Percentiles rank a stretch among this genome's conserved stretches.
phyloP scores from a whole-genome alignment of 2,113 vertebrate species.

The Excalfactoria chinensis region DNA sequence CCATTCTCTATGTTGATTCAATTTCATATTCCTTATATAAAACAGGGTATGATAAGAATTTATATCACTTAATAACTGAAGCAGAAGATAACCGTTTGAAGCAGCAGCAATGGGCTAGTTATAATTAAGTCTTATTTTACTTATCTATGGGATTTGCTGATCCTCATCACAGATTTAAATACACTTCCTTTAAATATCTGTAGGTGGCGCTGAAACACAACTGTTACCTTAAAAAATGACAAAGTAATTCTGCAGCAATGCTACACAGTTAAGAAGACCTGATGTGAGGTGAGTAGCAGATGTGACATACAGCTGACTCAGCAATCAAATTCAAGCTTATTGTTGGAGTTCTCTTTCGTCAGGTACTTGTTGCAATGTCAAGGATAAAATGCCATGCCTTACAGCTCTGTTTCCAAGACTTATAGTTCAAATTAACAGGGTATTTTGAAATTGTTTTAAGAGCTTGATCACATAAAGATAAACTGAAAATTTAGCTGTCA shows the following conservation, averaged over 20 bases:
- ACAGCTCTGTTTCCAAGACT: not conserved
- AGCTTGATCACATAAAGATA: not conserved
- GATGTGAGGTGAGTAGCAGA: not conserved
- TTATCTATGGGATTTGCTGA: not conserved
- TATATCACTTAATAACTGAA: not conserved
- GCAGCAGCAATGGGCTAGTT: not conserved
- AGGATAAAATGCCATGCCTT: rapidly evolving
- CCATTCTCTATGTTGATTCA: too few relatives aligned
- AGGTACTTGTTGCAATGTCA: not conserved
- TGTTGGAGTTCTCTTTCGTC: not conserved
- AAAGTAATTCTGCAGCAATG: not conserved
- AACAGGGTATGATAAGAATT: not conserved
- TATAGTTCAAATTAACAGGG: not conserved
- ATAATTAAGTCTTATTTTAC: not conserved
- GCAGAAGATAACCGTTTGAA: not conserved
- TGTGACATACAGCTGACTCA: not conserved
- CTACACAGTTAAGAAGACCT: not conserved
- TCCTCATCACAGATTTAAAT: not conserved
- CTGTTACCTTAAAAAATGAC: not conserved
- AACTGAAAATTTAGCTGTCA: not conserved
- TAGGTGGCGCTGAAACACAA: slow-evolving; percentile 61
- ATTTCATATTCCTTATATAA: not conserved
- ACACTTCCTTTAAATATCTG: not conserved
- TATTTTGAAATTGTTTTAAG: not conserved
- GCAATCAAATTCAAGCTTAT: not conserved